These are phyloP conservation scores for Peucedramus taeniatus DNA, from an alignment of 2,113 vertebrate species.

Conservation along the genomic window DNA sequence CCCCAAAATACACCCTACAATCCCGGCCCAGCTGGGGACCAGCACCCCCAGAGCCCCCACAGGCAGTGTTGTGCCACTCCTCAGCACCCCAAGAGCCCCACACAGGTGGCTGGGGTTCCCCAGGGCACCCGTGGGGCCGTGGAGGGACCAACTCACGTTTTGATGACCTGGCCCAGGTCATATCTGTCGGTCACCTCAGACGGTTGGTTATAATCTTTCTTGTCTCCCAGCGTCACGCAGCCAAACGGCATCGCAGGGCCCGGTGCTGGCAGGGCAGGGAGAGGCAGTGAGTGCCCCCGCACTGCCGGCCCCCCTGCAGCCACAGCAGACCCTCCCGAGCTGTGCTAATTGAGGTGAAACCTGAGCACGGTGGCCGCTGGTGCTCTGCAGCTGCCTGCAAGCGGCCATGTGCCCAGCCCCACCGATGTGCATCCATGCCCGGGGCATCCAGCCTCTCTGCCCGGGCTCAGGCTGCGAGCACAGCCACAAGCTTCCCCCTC, in stretches of 20 bases:
- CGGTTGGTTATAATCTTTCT: slow-evolving; percentile 97
- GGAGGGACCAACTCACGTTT: slow-evolving; percentile 86
- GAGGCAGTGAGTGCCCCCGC: neutral
- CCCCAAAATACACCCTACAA: neutral
- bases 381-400: neutral
- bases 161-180: slow-evolving; percentile 97
- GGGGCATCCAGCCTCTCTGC: neutral
- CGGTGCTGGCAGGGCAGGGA: slow-evolving; percentile 71
- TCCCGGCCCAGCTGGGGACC: neutral
- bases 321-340: neutral
- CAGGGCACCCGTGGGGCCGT: fast-evolving
- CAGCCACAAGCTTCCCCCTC: neutral
- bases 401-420: neutral
- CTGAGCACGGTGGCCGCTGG: neutral
- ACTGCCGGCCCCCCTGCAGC: neutral
- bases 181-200: slow-evolving; percentile 97
- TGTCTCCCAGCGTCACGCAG: slow-evolving; percentile 94
- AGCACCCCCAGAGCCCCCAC: fast-evolving
- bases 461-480: neutral
- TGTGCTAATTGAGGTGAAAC: neutral
- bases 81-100: neutral
- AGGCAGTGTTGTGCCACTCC: neutral
- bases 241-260: slow-evolving; percentile 95
- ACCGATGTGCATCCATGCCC: neutral
- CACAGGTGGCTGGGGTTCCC: neutral